Evolutionary conservation across 2,113 vertebrate species (phyloP).

Genomic region (Tragulus kanchil): DNA sequence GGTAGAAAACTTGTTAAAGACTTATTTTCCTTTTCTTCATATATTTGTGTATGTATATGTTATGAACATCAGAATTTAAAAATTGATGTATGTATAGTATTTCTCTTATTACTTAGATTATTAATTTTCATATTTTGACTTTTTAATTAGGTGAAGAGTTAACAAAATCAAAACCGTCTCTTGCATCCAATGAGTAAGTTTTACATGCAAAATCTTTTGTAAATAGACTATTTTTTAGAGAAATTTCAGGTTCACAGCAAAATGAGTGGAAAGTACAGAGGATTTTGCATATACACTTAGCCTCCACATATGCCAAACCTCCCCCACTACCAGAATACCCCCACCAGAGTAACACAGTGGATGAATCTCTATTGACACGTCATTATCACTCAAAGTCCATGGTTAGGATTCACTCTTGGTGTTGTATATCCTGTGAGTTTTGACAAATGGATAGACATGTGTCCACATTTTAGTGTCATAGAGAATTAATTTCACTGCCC

Average conservation of each 20-base stretch:
- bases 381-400: neutral
- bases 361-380: neutral
- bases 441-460: neutral
- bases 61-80: conserved; percentile 18
- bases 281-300: neutral
- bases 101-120: conserved; percentile 66
- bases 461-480: neutral
- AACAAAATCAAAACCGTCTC: conserved; percentile 90
- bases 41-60: conserved; percentile 12
- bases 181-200: conserved; percentile 94
- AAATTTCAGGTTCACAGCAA: conserved; percentile 44
- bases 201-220: conserved; percentile 48
- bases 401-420: neutral
- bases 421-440: neutral
- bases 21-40: conserved; percentile 31
- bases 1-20: neutral
- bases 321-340: neutral
- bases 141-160: conserved; percentile 94
- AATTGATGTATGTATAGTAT: conserved; percentile 8
- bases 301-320: neutral
- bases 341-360: neutral
- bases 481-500: neutral
- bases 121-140: conserved; percentile 57
- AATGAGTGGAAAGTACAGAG: neutral
- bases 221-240: neutral